Conservation (phyloP, 2,113 vertebrate species). For the Sturnira hondurensis region DNA sequence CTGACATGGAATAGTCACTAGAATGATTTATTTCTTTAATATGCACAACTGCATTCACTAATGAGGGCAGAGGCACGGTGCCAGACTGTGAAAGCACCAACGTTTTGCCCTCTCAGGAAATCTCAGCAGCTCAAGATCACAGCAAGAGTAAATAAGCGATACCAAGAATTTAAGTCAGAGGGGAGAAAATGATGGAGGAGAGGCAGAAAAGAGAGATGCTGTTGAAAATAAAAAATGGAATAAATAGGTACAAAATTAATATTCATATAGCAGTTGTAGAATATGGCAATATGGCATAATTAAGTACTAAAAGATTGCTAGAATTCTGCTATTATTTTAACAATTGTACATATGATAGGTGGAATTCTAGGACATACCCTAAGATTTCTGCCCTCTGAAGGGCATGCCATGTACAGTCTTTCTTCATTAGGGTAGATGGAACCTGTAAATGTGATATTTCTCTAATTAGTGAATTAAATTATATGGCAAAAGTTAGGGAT, state of each 20-base stretch:
- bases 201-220: not conserved
- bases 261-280: not conserved
- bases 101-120: slow-evolving; percentile 43
- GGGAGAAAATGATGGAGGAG: not conserved
- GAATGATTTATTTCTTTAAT: slow-evolving; percentile 73
- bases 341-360: not conserved
- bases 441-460: not conserved
- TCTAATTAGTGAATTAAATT: not conserved
- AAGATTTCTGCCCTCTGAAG: not conserved
- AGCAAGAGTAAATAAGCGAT: slow-evolving; percentile 36
- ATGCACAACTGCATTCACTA: slow-evolving; percentile 52
- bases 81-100: slow-evolving; percentile 29
- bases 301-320: not conserved
- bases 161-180: not conserved
- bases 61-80: slow-evolving; percentile 59
- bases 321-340: slow-evolving; percentile 16
- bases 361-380: not conserved
- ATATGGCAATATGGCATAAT: not conserved
- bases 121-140: slow-evolving; percentile 34
- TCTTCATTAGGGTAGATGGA: not conserved
- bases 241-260: slow-evolving; percentile 6
- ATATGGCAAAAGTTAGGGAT: not conserved
- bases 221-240: slow-evolving; percentile 6
- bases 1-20: slow-evolving; percentile 38
- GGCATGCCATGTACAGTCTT: not conserved